Evolutionary conservation across 2,797 vertebrate genomes (phyloP), one percentile per base, ranked within the genome.

Genomic region (Hybognathus amarus): DNA sequence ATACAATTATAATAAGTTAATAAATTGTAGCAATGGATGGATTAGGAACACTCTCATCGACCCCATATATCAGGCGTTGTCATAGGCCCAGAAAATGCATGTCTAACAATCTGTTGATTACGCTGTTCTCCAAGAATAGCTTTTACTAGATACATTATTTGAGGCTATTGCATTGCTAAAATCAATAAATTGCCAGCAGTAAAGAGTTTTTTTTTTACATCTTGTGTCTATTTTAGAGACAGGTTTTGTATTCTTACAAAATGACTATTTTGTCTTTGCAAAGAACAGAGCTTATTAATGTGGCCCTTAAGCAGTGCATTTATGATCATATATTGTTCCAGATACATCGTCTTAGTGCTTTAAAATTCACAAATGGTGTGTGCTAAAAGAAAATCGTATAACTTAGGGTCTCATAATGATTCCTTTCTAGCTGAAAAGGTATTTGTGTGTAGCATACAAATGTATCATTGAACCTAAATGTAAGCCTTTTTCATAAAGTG

Each of bases 21-120:
- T 99, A 99, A 99, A 99, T 99, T 97, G 95, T 91, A 90, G 95
- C 95, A 93, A 95, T 96, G 96, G 97, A 98, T 97, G 96, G 97
- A 98, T 98, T 97, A 96, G 94, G 94, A 95, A 96, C 91, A 95
- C 94, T 95, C 96, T 92, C 92, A 90, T 88, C 93, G 96, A 98
- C 97, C 98, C 95, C 97, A 97, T 99, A 96, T 95, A 96, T 99
- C 97, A 95, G 94, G 90, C 93, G 94, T 95, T 97, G 97, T 98
- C 98, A 95, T 93, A 91, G 95, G 95, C 96, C 93, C 91, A 93
- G 96, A 96, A 98, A 99, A 99, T 96, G 96, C 97, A 94, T 95
- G 96, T 97, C 97, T 99, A 99, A 99, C 97, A 99, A 98, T 99
- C 97, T 98, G 96, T 98, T 99, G 98, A 99, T 99, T 98, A 97